These are phyloP conservation scores for Acipenser ruthenus DNA, from an alignment of 2,797 vertebrate species.

Conservation along the genomic window DNA sequence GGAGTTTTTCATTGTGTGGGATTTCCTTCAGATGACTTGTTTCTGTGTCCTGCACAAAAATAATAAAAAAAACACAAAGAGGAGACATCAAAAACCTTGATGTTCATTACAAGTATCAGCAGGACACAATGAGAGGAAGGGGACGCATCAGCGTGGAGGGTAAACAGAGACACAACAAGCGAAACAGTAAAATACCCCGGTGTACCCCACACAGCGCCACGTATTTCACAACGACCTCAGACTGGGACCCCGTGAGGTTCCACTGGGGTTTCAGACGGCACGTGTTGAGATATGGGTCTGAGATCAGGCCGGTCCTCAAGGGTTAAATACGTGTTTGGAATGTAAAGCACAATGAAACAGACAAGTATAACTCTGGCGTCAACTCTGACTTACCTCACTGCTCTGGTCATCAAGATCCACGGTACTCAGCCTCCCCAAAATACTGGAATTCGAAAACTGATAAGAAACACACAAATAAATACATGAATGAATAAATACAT, in stretches of 20 bases:
- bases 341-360: no score
- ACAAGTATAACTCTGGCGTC: no score
- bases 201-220: no score
- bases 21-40: slow-evolving; percentile 73
- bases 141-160: background rate
- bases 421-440: slow-evolving; percentile 79
- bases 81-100: background rate
- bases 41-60: slow-evolving; percentile 54
- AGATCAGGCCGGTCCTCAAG: no score
- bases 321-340: no score
- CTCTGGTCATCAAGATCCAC: slow-evolving; percentile 83
- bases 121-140: no score
- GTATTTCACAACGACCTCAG: no score
- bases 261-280: no score
- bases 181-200: background rate
- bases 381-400: no score
- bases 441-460: slow-evolving; percentile 46
- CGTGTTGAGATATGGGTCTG: no score
- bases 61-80: background rate
- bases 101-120: background rate
- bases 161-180: background rate
- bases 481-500: background rate
- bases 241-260: no score
- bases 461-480: slow-evolving; percentile 7
- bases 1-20: slow-evolving; percentile 87